Conservation (phyloP, 2,797 vertebrate species). For the Notoglanidium macrostoma region DNA sequence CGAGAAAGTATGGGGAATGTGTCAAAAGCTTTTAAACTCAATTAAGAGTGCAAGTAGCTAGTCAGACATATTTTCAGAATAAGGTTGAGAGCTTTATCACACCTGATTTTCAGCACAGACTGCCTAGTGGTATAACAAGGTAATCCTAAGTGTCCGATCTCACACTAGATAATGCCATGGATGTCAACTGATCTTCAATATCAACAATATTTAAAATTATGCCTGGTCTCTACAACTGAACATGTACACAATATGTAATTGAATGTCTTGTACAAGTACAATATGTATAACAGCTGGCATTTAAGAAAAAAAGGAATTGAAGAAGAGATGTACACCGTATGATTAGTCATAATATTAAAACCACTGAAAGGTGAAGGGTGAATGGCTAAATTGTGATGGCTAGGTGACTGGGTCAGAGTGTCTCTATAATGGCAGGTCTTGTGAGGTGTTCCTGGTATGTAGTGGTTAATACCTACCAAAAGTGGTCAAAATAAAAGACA, state of each 20-base stretch:
- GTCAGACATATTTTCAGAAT: not conserved
- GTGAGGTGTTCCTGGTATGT: no score
- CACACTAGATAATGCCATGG: not conserved
- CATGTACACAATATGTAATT: not conserved
- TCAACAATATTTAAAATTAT: not conserved
- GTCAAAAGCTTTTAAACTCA: constrained; percentile 4
- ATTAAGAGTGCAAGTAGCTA: not conserved
- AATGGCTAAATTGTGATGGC: no score
- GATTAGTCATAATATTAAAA: no score
- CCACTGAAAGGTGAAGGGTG: no score
- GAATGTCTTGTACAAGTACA: not conserved
- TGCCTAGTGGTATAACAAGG: not conserved
- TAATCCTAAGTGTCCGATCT: not conserved
- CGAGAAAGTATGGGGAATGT: not conserved
- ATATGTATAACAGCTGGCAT: not conserved
- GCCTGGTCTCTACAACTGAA: not conserved
- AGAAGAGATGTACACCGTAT: not conserved
- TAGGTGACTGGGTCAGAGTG: no score
- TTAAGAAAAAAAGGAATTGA: not conserved
- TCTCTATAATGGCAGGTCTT: no score
- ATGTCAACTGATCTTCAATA: not conserved
- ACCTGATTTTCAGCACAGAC: not conserved
- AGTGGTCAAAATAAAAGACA: no score
- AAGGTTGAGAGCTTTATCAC: not conserved
- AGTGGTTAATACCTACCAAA: no score